These are phyloP conservation scores for Baryphthengus martii DNA, from an alignment of 2,113 vertebrate species.

Conservation along the genomic window DNA sequence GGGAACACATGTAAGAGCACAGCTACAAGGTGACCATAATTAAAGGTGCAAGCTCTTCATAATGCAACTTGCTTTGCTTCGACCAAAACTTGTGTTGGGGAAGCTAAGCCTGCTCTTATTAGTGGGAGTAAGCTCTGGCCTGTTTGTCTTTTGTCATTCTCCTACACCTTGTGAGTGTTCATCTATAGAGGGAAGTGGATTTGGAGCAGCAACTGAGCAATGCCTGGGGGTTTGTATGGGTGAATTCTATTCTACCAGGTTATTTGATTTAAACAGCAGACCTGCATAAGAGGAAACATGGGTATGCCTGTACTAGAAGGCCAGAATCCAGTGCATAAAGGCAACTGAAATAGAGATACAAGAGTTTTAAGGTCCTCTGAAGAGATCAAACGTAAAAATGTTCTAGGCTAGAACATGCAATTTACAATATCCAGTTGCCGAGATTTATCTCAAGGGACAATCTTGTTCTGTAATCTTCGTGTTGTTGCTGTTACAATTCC, in stretches of 20 bases:
- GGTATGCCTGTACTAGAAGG: background rate
- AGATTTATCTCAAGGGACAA: background rate
- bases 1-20: background rate
- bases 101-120: background rate
- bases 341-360: background rate
- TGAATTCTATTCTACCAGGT: background rate
- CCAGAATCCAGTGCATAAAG: background rate
- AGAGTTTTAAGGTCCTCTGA: background rate
- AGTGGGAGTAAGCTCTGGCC: background rate
- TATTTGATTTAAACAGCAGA: background rate
- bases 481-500: background rate
- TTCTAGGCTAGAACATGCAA: background rate
- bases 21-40: background rate
- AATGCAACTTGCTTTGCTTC: background rate
- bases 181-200: background rate
- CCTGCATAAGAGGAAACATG: background rate
- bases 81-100: background rate
- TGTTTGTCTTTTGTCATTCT: background rate
- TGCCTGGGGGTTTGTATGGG: accelerated
- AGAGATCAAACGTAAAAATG: background rate
- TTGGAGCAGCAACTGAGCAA: background rate
- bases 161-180: background rate
- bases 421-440: background rate
- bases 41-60: background rate
- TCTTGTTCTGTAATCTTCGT: background rate